phyloP scores from a whole-genome alignment of 2,797 vertebrate species.

The Acipenser ruthenus region DNA sequence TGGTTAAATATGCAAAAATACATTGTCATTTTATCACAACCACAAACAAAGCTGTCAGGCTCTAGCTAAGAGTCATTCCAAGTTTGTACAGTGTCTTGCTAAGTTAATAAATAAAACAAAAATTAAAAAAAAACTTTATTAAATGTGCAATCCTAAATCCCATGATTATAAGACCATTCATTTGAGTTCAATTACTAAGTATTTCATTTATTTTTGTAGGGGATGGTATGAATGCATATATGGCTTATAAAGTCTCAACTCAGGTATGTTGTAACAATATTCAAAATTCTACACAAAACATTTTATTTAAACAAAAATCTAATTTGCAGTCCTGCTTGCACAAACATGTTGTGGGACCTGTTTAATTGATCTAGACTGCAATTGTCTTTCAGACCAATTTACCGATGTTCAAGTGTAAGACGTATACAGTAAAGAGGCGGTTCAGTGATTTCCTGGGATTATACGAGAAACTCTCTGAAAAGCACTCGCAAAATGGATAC shows the following conservation, averaged over 20 bases:
- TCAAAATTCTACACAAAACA: background rate
- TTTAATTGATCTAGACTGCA: too few relatives aligned
- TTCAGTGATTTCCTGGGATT: slow-evolving; percentile 97
- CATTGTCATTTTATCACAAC: too few relatives aligned
- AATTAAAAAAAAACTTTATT: too few relatives aligned
- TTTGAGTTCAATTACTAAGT: background rate
- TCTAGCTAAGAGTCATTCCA: too few relatives aligned
- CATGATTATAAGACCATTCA: too few relatives aligned
- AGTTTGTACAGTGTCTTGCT: too few relatives aligned
- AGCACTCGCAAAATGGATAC: slow-evolving; percentile 81
- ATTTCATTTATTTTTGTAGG: slow-evolving; percentile 51
- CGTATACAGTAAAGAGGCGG: slow-evolving; percentile 82
- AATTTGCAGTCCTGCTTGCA: background rate
- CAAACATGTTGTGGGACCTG: too few relatives aligned
- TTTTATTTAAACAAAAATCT: background rate
- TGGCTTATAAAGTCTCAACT: slow-evolving; percentile 92
- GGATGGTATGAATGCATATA: slow-evolving; percentile 98
- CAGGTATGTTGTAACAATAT: slow-evolving; percentile 61
- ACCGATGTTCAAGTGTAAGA: slow-evolving; percentile 83
- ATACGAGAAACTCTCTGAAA: slow-evolving; percentile 90
- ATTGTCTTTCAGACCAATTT: slow-evolving; percentile 68
- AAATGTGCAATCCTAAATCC: too few relatives aligned
- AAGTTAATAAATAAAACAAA: too few relatives aligned
- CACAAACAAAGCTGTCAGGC: too few relatives aligned
- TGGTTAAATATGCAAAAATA: too few relatives aligned